Percentiles rank a stretch among this genome's conserved stretches.
Conservation (phyloP, 2,113 vertebrate genomes). For the Microcebus lehilahytsara region DNA sequence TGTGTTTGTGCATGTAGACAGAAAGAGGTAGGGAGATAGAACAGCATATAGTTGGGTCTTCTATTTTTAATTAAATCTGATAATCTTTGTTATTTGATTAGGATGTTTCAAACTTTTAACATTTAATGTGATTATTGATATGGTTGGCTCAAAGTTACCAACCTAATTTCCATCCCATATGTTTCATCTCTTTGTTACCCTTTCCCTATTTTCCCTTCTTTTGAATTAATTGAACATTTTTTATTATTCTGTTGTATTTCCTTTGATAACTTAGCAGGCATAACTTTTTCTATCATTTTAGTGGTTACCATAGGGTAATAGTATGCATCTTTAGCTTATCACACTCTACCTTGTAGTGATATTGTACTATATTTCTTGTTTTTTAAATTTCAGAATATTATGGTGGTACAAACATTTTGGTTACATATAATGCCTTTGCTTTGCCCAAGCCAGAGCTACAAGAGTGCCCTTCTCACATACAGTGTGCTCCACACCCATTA, state of each 20-base stretch:
- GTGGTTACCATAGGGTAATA: neutral
- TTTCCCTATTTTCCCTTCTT: neutral
- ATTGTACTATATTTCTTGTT: neutral
- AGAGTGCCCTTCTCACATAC: too few relatives aligned
- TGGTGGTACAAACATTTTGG: too few relatives aligned
- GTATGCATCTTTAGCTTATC: neutral
- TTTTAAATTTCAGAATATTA: too few relatives aligned
- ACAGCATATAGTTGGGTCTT: neutral
- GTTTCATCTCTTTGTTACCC: neutral
- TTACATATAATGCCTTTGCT: too few relatives aligned
- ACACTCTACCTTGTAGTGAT: neutral
- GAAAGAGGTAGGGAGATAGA: neutral
- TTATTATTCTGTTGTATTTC: neutral
- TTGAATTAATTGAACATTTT: neutral
- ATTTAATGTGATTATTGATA: neutral
- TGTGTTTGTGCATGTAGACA: neutral
- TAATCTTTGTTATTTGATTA: neutral
- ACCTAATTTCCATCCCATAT: neutral
- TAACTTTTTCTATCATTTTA: neutral
- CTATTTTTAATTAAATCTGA: neutral
- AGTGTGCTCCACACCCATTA: too few relatives aligned
- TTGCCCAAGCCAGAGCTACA: too few relatives aligned
- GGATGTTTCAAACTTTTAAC: neutral
- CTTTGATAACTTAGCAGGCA: neutral
- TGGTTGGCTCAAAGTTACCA: neutral